Evolutionary conservation across 2,113 vertebrate genomes (phyloP), one percentile per base, ranked within the genome.

Genomic region (Lanius ludovicianus): DNA sequence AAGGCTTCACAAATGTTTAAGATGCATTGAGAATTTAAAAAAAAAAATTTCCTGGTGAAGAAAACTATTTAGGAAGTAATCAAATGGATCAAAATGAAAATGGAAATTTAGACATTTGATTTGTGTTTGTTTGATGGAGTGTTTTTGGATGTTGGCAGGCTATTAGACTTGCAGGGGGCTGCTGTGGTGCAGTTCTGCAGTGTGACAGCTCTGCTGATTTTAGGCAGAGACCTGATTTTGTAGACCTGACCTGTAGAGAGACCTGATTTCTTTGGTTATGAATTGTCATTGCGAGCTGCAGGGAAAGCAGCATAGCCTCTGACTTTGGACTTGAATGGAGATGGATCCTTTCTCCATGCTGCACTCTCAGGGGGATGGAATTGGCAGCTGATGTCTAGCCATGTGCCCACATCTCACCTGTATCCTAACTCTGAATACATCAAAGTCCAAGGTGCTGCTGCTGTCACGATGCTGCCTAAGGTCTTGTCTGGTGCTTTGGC

Each of bases 391-490:
- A 3, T 62, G 10, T 62, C 5, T 39, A 35, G 33, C 53, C 50
- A 6, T 42, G 17, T 60, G 14, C 10, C 23, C 30, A 22, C 35
- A 23, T 47, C 42, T 22, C 13, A 2, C 33, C 35, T 67, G 5
- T 74, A 2, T 41, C 5, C 1, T 53, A 3, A 27, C 64, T 84
- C 28, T 50, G 65, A 55, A 33, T 33, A 44, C 10, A 20, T 75
- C 42, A 42, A 46, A 78, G 63, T 12, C 35, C 16, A 42, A 68
- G 57, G 35, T 71, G 74, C 55, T 77, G 53, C 9, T 50, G 73
- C 56, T 79, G 3, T 81, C 0, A 0, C 24, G 37, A 4, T n/a
- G 20, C 15, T 90, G 35, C 83, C 41, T 14, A 7, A 6, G 68
- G 33, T 31, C 46, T 60, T 0, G 0, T 31, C 31, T 31, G 30